Evolutionary conservation across 2,113 vertebrate species (phyloP), one percentile per base, ranked within the genome.

Genomic region (Danionella cerebrum): DNA sequence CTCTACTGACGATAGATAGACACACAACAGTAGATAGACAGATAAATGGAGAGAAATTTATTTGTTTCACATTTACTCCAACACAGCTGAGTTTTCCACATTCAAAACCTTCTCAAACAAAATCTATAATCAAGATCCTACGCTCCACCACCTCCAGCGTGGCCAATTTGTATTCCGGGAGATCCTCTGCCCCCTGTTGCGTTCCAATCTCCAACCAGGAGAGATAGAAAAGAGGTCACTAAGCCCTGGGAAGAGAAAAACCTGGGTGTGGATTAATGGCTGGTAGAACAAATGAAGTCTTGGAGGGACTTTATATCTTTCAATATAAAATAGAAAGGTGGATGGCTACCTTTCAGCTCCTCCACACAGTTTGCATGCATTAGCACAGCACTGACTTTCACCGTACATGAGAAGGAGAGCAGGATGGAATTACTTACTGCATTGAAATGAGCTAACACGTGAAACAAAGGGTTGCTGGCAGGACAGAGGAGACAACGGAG

Each of bases 61-160:
- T 48, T 48, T 48, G 14, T 44, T 64, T 21, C 18, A 64, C 48
- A 33, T 47, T 41, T 16, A 12, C 33, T 21, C 16, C n/a, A 18
- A 21, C 6, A 58, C 53, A 47, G n/a, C n/a, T n/a, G n/a, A n/a
- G n/a, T n/a, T n/a, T 44, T 3, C 50, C 53, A 59, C 41, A 22
- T 25, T 51, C 21, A 68, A 60, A 80, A 74, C 78, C 55, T 76
- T 82, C 87, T 84, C 80, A 80, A 84, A 81, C 58, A 65, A 90
- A 87, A 88, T 88, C 85, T 88, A 88, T 87, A 87, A 89, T 89
- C 82, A 79, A 84, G 86, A 87, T 87, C 80, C 83, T 76, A 79
- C 73, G 78, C 79, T 82, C 75, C 67, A 70, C 81, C 79, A 80
- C 85, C 85, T 83, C 81, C 4, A 75, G 79, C 84, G 85, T 79